Evolutionary conservation across 2,797 vertebrate species (phyloP), one percentile per base, ranked within the genome.

Genomic region (Erethizon dorsatum): DNA sequence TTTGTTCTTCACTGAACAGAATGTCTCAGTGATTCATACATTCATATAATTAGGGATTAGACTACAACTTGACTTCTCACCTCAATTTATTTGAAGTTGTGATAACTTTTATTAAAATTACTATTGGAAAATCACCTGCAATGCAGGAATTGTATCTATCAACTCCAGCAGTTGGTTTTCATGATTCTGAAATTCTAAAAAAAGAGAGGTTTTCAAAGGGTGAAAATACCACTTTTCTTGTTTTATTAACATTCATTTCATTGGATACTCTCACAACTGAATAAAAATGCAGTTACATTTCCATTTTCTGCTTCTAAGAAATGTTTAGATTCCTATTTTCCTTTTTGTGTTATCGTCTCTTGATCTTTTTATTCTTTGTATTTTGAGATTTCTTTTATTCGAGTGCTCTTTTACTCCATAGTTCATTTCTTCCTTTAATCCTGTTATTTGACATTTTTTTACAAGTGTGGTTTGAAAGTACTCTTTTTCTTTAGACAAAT

Each of bases 401-500:
- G 84, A 57, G 26, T 83, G 67, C n/a, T 13, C 57, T 95, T 94
- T 97, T 89, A 7, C 84, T 82, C 85, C 50, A 71, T 75, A 86
- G 47, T 45, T 97, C 65, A 94, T 96, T 90, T 90, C 41, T 90
- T 41, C 71, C 4, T 80, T 97, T 97, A 93, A 95, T 90, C 37
- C 28, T 92, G 5, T 85, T 96, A 97, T 71, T 90, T 97, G 82
- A 93, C n/a, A 65, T 82, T 87, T 97, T 88, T 86, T 95, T 45
- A 71, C 65, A 95, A 95, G 50, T 57, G 11, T 54, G 47, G 80
- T 89, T 98, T 93, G 95, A 97, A 97, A 97, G 28, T 91, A 14
- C 54, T 22, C 12, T 86, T 56, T 90, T 95, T 90, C 79, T 92
- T 98, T 98, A 95, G 96, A 95, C 47, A 83, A 54, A 83, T 96